Evolutionary conservation across 2,797 vertebrate genomes (phyloP).

Genomic region (Alcedo quadribrachys): DNA sequence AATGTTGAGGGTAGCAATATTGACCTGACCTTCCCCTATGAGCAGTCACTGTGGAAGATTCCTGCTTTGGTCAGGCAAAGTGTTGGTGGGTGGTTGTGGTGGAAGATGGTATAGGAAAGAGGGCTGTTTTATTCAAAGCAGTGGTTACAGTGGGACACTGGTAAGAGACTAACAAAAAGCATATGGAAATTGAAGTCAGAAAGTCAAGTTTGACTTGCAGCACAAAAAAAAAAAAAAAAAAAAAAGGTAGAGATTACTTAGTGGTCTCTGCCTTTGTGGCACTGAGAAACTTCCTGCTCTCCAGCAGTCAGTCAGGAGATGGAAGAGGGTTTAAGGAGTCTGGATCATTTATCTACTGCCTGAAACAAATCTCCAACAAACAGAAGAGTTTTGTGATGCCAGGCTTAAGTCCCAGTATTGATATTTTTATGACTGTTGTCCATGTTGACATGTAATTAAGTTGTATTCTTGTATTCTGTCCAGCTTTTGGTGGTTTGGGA

Average conservation of each 20-base stretch:
- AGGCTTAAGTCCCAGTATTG: background rate
- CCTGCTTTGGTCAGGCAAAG: background rate
- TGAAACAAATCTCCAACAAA: constrained; percentile 1
- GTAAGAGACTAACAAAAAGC: background rate
- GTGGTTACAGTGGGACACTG: background rate
- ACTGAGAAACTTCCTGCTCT: background rate
- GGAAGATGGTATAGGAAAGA: background rate
- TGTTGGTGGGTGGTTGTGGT: no score
- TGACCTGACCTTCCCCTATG: background rate
- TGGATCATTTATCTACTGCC: constrained; percentile 10
- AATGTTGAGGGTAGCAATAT: background rate
- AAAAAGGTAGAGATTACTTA: background rate
- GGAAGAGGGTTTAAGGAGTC: background rate
- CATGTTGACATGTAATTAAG: background rate
- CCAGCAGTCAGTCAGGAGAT: background rate
- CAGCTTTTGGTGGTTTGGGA: background rate
- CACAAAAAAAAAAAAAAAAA: background rate
- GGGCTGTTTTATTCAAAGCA: background rate
- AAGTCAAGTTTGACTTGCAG: background rate
- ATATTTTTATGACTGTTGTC: constrained; percentile 22
- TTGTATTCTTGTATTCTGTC: background rate
- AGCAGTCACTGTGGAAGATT: background rate
- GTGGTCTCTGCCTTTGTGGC: background rate
- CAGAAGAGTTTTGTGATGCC: background rate
- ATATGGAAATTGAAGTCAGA: background rate